phyloP scores from a whole-genome alignment of 2,113 vertebrate genomes.

The Piaya cayana region DNA sequence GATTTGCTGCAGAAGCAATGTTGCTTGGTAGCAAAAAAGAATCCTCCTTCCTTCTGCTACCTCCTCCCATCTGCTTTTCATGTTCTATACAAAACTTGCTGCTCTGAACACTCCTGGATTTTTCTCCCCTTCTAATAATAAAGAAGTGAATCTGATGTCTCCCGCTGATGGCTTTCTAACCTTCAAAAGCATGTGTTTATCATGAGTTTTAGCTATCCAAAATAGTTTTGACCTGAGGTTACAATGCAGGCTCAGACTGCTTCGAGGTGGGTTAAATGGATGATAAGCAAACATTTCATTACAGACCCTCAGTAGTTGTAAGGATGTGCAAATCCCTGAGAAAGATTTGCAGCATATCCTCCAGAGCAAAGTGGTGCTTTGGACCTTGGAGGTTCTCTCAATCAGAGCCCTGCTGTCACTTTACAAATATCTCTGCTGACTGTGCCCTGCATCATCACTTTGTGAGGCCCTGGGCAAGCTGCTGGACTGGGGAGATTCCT shows the following conservation, averaged over 20 bases:
- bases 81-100: constrained; percentile 57
- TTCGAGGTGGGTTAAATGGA: constrained; percentile 65
- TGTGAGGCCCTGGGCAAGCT: background rate
- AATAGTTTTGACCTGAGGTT: constrained; percentile 83
- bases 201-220: constrained; percentile 72
- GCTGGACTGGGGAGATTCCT: background rate
- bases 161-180: constrained; percentile 70
- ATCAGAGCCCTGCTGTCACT: constrained; percentile 63
- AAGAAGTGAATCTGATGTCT: constrained; percentile 72
- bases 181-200: constrained; percentile 78
- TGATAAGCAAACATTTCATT: constrained; percentile 80
- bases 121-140: constrained; percentile 67
- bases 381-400: constrained; percentile 55
- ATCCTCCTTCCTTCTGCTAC: constrained; percentile 59
- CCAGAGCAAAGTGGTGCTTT: background rate
- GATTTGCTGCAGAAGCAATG: constrained; percentile 69
- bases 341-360: constrained; percentile 75
- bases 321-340: constrained; percentile 70
- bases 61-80: constrained; percentile 66
- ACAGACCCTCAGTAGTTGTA: constrained; percentile 50
- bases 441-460: constrained; percentile 34
- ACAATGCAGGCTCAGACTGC: constrained; percentile 69
- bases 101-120: constrained; percentile 54
- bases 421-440: constrained; percentile 41
- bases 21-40: constrained; percentile 55